Base-by-base conservation (phyloP, 2,113 vertebrate species). In the Sinocyclocheilus rhinocerous region DNA sequence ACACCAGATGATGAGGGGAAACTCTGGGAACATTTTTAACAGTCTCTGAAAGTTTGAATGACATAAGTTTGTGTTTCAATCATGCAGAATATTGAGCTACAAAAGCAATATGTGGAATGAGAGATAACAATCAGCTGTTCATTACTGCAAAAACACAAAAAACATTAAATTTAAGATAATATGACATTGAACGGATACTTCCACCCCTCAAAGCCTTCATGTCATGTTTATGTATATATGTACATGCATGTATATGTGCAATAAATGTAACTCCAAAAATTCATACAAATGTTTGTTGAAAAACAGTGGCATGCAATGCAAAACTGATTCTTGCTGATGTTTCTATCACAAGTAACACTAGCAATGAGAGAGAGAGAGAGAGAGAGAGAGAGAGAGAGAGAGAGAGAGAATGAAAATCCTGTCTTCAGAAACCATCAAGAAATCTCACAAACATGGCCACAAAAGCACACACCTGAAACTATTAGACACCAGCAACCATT, bases 381-480 rank as follows among this genome's bases (percentile, higher is more conserved):
- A n/a, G n/a, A n/a, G n/a, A n/a, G n/a, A n/a, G n/a, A n/a, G n/a
- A n/a, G 61, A 22, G 70, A 39, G 63, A 67, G 24, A 67, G 12
- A 67, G 1, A 55, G 8, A 50, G 26, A 48, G 45, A 48, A 48
- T 48, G 11, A 11, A 12, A 48, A 48, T 12, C 10, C 45, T 48
- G 45, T 48, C 45, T 48, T 48, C 45, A 48, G 3, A 48, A 48
- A 5, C 20, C 24, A 36, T 70, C 39, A 67, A 70, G 75, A 76
- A 72, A 86, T 70, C 76, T 61, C 45, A 55, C 12, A 33, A 45
- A 48, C 45, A 61, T 13, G 70, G 16, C 57, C 33, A 36, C 20
- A 39, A 29, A 61, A 86, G 73, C 80, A 57, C 83, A 52, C 42
- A 82, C 81, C 85, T 81, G 81, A 84, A 61, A 84, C 24, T 39